Base-by-base conservation (phyloP, 2,888 invertebrate species). In the Euproctis similis region DNA sequence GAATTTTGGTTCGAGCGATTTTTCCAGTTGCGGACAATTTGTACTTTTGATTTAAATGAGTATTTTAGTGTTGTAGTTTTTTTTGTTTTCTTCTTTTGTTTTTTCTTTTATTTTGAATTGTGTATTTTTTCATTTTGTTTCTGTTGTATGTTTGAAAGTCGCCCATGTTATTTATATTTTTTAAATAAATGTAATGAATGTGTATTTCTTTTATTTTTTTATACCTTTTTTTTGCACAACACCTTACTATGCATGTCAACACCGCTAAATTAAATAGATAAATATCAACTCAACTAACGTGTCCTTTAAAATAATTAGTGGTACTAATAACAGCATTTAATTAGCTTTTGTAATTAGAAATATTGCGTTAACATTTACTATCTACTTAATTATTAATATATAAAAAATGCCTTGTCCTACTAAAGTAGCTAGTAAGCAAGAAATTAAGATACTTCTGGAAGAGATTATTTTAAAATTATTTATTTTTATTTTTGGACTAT, bases 191-290 rank as follows among this genome's bases (percentile, higher is more conserved):
- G 43, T 36, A 67, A 60, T 71, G 39, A 67, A 65, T 53, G 62
- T 38, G 39, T 42, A 44, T 32, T 53, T 76, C 76, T 82, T 82
- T 82, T 68, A 78, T 80, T 81, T 54, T 33, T 52, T n/a, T n/a
- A n/a, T 43, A 49, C 61, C 65, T 39, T 34, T 53, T n/a, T n/a
- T n/a, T n/a, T n/a, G n/a, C n/a, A n/a, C n/a, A n/a, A 43, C 45
- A 44, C 58, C 54, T 53, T 59, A 38, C 39, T 42, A 44, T 34
- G 58, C 62, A 58, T 63, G 62, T 38, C 27, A 37, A 59, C 57
- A 59, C 63, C 38, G 38, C 30, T 34, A 26, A 30, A 33, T 19
- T 31, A 31, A 26, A 7, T 36, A 35, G 39, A 40, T 33, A 28
- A 26, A 3, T 25, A 45, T 32, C 32, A 39, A 37, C 12, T n/a